Base-by-base conservation (phyloP, 2,113 vertebrate species). In the Laticauda laticaudata region DNA sequence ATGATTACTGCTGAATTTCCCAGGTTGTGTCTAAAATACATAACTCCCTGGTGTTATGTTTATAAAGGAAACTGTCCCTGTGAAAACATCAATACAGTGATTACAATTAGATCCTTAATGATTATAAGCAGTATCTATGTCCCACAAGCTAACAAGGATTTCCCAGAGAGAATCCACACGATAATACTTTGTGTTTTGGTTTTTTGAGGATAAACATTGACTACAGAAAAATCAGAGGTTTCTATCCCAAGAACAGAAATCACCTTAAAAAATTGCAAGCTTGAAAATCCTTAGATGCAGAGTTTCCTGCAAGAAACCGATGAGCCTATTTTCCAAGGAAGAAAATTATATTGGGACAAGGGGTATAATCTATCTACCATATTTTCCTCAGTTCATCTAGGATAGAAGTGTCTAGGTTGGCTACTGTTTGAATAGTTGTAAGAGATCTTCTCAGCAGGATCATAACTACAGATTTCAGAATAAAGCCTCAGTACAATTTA, bases 1-100 rank as follows among this genome's bases (percentile, higher is more conserved):
- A 29, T 91, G 91, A 86, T n/a, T 59, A 54, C 91, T 86, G 39
- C 75, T 86, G 23, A 86, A 10, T 91, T 86, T 54, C 43, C 91
- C 81, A 91, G 14, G 53, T 59, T 91, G 86, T 59, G 39, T 29
- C 24, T 29, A 86, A 91, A 45, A 86, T 59, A 86, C 54, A 86
- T 26, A 59, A 45, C 55, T 59, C 81, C 75, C 54, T 18, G 39
- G 34, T 85, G n/a, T 29, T 91, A n/a, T 85, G 20, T 85, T 91
- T 91, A 26, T 18, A 55, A 86, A 59, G 15, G 23, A 91, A 45
- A 26, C 8, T 59, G 81, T 15, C 91, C 43, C 20, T 64, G 45
- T 64, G 56, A 53, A 92, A 87, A 87, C 23, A 87, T 48, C 45
- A 39, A 64, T 57, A 15, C 26, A 34, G 43, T 87, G 59, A 87